Conservation (phyloP, 2,113 vertebrate genomes). For the Heterotis niloticus region DNA sequence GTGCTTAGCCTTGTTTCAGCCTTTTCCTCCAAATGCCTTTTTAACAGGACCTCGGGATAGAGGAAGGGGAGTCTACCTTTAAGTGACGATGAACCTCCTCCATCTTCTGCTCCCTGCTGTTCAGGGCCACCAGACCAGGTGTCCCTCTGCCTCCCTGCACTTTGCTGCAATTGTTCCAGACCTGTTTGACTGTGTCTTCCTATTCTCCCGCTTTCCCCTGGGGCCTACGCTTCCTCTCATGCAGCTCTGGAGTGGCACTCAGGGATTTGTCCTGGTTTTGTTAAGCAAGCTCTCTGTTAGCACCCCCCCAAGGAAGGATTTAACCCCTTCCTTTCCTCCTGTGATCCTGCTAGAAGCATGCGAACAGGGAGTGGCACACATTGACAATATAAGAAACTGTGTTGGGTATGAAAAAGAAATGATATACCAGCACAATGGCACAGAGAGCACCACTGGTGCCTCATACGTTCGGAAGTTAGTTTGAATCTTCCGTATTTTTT, state of each 20-base stretch:
- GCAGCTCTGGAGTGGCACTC: conserved; percentile 23
- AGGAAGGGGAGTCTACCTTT: background rate
- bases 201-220: rapidly evolving
- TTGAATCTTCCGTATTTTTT: no score
- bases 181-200: conserved; percentile 35
- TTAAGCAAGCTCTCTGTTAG: conserved; percentile 37
- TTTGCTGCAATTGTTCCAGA: background rate
- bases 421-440: no score
- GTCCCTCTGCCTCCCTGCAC: background rate
- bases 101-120: conserved; percentile 29
- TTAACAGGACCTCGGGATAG: background rate
- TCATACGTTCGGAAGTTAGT: no score
- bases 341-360: background rate
- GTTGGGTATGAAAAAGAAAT: background rate
- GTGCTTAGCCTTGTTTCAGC: background rate
- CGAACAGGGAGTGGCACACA: background rate
- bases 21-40: background rate
- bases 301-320: conserved; percentile 17
- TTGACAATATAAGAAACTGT: background rate
- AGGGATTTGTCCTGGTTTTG: conserved; percentile 46
- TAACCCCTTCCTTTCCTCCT: conserved; percentile 10
- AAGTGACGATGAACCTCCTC: background rate
- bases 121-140: background rate
- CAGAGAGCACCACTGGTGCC: no score
- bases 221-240: background rate